Evolutionary conservation across 2,888 invertebrate species (phyloP).

Genomic region (Drepana falcataria): DNA sequence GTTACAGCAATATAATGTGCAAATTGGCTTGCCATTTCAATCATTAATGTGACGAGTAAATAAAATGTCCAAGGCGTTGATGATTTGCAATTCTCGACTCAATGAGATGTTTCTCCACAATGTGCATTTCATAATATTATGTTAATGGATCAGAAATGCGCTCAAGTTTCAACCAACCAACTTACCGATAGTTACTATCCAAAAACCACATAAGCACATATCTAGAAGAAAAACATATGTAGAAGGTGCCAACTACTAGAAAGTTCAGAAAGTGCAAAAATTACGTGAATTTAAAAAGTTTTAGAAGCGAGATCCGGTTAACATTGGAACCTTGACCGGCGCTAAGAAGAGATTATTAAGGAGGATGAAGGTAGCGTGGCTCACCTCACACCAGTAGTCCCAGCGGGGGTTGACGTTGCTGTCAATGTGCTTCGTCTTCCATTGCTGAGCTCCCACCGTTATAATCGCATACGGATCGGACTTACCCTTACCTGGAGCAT

Average conservation of each 20-base stretch:
- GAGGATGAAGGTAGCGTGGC: conserved; percentile 15
- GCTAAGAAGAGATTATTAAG: conserved; percentile 15
- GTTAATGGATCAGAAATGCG: conserved; percentile 38
- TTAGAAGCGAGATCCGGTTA: background rate
- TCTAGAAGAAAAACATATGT: conserved; percentile 5
- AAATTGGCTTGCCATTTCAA: background rate
- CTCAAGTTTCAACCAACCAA: conserved; percentile 20
- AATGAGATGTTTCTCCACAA: conserved; percentile 14
- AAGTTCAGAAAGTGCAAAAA: background rate
- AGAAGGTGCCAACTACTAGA: conserved; percentile 19
- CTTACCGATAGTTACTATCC: conserved; percentile 21
- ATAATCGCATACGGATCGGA: conserved; percentile 97
- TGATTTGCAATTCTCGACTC: conserved; percentile 12
- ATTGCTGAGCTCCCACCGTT: conserved; percentile 95
- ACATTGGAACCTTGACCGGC: conserved; percentile 18
- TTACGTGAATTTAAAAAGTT: too few species aligned
- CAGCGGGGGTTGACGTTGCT: conserved; percentile 97
- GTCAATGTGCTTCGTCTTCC: conserved; percentile 95
- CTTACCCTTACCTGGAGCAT: conserved; percentile 90
- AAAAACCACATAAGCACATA: conserved; percentile 8
- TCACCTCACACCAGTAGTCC: conserved; percentile 98
- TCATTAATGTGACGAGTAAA: conserved; percentile 6
- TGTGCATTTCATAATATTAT: conserved; percentile 7
- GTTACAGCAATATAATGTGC: background rate
- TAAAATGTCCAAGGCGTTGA: conserved; percentile 6